phyloP scores from a whole-genome alignment of 1,140 invertebrate genomes.

The Bombus turneri region DNA sequence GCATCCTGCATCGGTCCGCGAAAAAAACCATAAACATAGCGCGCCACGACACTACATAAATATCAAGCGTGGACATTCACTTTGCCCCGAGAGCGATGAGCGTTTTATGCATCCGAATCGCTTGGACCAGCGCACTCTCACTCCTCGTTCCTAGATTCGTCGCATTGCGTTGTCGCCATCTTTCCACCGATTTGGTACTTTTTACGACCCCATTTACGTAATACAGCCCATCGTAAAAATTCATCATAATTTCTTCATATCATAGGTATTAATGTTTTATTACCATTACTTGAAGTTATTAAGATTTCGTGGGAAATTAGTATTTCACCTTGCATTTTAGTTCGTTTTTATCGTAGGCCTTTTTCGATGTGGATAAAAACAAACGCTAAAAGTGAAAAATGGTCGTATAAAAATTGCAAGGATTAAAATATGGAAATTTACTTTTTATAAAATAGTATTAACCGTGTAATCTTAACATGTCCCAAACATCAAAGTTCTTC shows the following conservation, averaged over 20 bases:
- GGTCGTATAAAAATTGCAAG: too few species aligned
- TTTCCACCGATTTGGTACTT: neutral
- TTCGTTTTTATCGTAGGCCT: too few species aligned
- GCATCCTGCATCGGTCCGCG: conserved; percentile 67
- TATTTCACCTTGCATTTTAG: too few species aligned
- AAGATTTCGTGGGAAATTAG: neutral
- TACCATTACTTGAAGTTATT: neutral
- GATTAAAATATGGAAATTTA: too few species aligned
- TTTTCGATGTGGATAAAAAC: too few species aligned
- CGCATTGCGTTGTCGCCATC: neutral
- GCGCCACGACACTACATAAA: conserved; percentile 71
- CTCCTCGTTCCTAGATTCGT: too few species aligned
- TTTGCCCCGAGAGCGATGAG: conserved; percentile 43
- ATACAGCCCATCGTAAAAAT: neutral
- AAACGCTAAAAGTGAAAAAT: too few species aligned
- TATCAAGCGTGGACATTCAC: conserved; percentile 64
- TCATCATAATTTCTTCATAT: neutral
- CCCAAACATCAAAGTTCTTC: too few species aligned
- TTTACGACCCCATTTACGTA: neutral
- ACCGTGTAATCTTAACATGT: too few species aligned
- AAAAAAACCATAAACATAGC: conserved; percentile 78
- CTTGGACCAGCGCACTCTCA: neutral
- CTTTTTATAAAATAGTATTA: too few species aligned
- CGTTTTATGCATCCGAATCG: conserved; percentile 48
- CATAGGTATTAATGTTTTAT: neutral